A percentile compares a stretch with the other conserved stretches of the same genome.
Conservation (phyloP, 2,113 vertebrate genomes). For the Catharus fuscescens region DNA sequence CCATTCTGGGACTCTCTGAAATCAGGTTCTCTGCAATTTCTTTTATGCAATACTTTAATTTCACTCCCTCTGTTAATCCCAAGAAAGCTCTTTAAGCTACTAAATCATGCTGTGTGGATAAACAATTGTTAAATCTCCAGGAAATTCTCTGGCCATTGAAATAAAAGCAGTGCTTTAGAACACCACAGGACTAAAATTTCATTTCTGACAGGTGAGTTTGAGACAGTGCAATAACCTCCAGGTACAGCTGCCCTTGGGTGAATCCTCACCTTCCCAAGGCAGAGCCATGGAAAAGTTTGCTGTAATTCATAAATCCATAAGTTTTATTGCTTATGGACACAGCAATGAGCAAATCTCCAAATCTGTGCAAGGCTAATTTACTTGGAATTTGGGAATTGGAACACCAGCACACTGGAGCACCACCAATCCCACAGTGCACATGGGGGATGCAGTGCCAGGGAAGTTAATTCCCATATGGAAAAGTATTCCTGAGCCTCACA, state of each 20-base stretch:
- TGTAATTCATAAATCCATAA: neutral
- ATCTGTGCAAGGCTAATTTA: neutral
- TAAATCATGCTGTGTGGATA: neutral
- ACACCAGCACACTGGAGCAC: neutral
- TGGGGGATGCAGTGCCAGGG: neutral
- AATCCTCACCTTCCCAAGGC: neutral
- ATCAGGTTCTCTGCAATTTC: neutral
- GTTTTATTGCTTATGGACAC: neutral
- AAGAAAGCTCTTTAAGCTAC: neutral
- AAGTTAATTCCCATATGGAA: neutral
- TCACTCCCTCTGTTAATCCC: neutral
- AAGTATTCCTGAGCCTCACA: neutral
- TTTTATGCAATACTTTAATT: neutral
- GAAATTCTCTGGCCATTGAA: neutral
- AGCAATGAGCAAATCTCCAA: fast-evolving
- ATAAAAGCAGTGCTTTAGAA: neutral
- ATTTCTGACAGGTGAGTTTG: neutral
- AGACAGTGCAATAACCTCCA: neutral
- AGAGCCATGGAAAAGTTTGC: neutral
- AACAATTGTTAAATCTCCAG: neutral
- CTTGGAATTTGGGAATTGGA: neutral
- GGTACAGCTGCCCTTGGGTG: neutral
- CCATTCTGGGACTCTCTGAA: neutral
- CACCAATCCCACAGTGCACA: neutral
- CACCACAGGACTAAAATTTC: fast-evolving